Evolutionary conservation across 2,797 vertebrate species (phyloP).

Genomic region (Sebastolobus alascanus): DNA sequence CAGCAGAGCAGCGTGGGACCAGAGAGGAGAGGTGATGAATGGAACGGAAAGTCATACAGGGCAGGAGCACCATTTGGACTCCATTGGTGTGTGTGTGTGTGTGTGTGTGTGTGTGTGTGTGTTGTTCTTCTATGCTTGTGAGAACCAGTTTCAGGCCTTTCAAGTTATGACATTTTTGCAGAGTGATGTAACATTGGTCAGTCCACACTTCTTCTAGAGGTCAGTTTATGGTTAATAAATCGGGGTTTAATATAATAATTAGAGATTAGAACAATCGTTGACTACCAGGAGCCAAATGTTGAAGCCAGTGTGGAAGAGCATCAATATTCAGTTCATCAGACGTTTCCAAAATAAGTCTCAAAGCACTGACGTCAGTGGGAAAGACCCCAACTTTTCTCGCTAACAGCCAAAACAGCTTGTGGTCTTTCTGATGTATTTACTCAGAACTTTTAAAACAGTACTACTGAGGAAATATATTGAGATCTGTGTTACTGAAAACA

Average conservation of each 20-base stretch:
- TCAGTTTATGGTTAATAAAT: slow-evolving; percentile 26
- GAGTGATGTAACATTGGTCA: slow-evolving; percentile 34
- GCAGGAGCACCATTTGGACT: slow-evolving; percentile 51
- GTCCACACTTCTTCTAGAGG: slow-evolving; percentile 10
- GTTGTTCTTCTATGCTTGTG: slow-evolving; percentile 19
- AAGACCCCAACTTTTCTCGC: slow-evolving; percentile 55
- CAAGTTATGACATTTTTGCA: slow-evolving; percentile 33
- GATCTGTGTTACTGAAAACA: not conserved
- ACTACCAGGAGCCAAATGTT: slow-evolving; percentile 31
- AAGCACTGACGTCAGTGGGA: slow-evolving; percentile 54
- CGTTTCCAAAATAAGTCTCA: slow-evolving; percentile 37
- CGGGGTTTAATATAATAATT: slow-evolving; percentile 24
- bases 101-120: slow-evolving; percentile 27
- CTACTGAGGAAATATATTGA: not conserved
- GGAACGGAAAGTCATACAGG: slow-evolving; percentile 53
- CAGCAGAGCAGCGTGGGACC: slow-evolving; percentile 66
- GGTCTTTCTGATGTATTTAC: slow-evolving; percentile 34
- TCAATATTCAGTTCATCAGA: slow-evolving; percentile 36
- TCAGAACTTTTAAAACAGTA: slow-evolving; percentile 23
- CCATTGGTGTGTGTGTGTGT: not conserved
- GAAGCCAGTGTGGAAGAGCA: slow-evolving; percentile 26
- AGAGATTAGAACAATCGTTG: slow-evolving; percentile 34
- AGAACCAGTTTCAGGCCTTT: slow-evolving; percentile 38
- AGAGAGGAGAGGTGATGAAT: slow-evolving; percentile 70
- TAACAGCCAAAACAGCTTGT: slow-evolving; percentile 28